phyloP scores from a whole-genome alignment of 1,140 invertebrate genomes.

The Anagrus nilaparvatae region DNA sequence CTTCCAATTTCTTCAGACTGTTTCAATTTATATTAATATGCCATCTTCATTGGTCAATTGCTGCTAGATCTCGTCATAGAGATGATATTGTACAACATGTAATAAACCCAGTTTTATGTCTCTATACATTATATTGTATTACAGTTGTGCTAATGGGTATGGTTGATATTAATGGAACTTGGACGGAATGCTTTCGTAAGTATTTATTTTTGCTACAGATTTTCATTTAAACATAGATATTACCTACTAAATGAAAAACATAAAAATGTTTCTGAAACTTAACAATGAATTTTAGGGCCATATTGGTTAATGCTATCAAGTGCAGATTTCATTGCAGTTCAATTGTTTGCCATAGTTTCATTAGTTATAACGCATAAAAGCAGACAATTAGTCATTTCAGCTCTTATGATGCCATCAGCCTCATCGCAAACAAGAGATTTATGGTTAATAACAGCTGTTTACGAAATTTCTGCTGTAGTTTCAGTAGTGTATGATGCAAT shows the following conservation, averaged over 20 bases:
- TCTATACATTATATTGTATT: slow-evolving; percentile 41
- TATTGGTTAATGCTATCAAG: slow-evolving; percentile 46
- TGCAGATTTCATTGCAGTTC: slow-evolving; percentile 44
- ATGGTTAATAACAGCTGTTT: slow-evolving; percentile 44
- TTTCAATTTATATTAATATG: slow-evolving; percentile 44
- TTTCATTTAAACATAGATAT: background rate
- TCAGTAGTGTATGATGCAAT: slow-evolving; percentile 42
- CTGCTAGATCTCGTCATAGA: slow-evolving; percentile 39
- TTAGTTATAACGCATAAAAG: slow-evolving; percentile 44
- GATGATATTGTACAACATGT: slow-evolving; percentile 40
- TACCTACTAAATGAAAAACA: background rate
- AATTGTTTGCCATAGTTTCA: slow-evolving; percentile 43
- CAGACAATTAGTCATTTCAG: slow-evolving; percentile 36
- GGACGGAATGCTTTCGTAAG: slow-evolving; percentile 45
- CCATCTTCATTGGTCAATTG: slow-evolving; percentile 45
- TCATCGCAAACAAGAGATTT: slow-evolving; percentile 42
- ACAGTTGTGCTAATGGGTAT: slow-evolving; percentile 42
- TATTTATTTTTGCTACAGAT: slow-evolving; percentile 11
- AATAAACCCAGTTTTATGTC: slow-evolving; percentile 30
- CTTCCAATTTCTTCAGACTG: slow-evolving; percentile 42
- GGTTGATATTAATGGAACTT: slow-evolving; percentile 38
- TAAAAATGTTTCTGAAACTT: background rate
- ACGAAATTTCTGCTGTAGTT: slow-evolving; percentile 42
- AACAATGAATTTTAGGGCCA: slow-evolving; percentile 33
- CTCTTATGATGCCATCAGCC: slow-evolving; percentile 30